Base-by-base conservation (phyloP, 2,797 vertebrate genomes). In the Notoglanidium macrostoma region DNA sequence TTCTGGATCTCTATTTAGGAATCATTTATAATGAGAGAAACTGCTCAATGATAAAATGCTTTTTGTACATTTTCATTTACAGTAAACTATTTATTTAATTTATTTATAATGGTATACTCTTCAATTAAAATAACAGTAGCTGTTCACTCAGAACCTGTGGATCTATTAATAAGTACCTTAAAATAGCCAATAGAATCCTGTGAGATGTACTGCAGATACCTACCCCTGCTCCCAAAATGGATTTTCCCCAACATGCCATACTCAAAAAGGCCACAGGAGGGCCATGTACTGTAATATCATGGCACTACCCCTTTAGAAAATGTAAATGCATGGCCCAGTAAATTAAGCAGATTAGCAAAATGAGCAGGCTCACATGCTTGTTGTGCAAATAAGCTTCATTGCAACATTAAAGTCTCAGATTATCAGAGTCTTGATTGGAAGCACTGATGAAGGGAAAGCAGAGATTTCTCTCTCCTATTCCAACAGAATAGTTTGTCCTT, bases 281-380 rank as follows among this genome's bases (percentile, higher is more conserved):
- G 95, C 92, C 82, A 72, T 82, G 89, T 90, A 90, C 26, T 17
- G 72, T 70, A 32, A 35, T 80, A 10, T 40, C 17, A 35, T 21
- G 15, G 51, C 1, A 14, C 55, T 78, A 15, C 76, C n/a, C 77
- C 77, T 59, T 77, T 6, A 59, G 29, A 79, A 78, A 57, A 40
- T 57, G 29, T 78, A 21, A 55, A 78, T 32, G 51, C 46, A 40
- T 54, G 14, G 89, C 86, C 90, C 90, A 93, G 90, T 87, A 94
- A 94, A 95, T 95, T 91, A 94, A 93, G 88, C 90, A 91, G 93
- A 73, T 95, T 94, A 94, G 90, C 68, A 88, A 90, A 93, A 86
- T 90, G 92, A 92, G 91, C 92, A 91, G 91, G 90, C 92, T 90
- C 89, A 91, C 93, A 93, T 79, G 32, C 19, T 35, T 59, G 54